Base-by-base conservation (phyloP, 2,888 invertebrate species). In the Diarsia mendica region DNA sequence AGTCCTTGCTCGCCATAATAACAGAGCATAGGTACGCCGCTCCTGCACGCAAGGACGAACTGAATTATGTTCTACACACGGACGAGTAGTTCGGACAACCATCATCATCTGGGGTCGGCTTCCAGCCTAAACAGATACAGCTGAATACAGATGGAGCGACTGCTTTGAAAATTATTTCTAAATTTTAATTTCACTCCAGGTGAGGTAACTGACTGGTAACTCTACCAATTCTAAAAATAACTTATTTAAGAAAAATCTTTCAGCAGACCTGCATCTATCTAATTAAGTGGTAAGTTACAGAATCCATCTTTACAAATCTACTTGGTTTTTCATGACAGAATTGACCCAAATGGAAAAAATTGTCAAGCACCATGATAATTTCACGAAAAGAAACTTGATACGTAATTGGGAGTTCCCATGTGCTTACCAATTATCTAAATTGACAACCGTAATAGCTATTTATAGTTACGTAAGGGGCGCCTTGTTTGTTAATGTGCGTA, bases 41-140 rank as follows among this genome's bases (percentile, higher is more conserved):
- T 87, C 87, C 87, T 88, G 88, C 95, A 95, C 94, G 96, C 95
- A 95, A 95, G 93, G 94, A 93, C 94, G 91, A 85, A 88, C 90
- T 79, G 89, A 93, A 93, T 94, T 93, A 91, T 78, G 66, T 48
- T 67, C 60, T 86, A 94, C 94, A 93, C 90, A 93, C 91, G 20
- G 90, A 55, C 74, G 0, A 4, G 10, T 3, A 72, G 79, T 66
- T 80, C 60, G 71, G 70, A 28, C 23, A 87, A 67, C 84, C 39
- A 84, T 9, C 15, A 4, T 13, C n/a, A 68, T 78, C 18, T 28
- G 28, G 28, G 28, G 28, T 28, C 28, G 28, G 28, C 28, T 28
- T 28, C 28, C 28, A 28, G 28, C 28, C 28, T 28, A 28, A 28
- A 1, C 55, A 55, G 55, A 13, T 55, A 13, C 13, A 23, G 11